Percentiles rank a stretch among this genome's conserved stretches.
These are phyloP conservation scores for Torymus texanus DNA, from an alignment of 2,888 invertebrate species.

Conservation along the genomic window DNA sequence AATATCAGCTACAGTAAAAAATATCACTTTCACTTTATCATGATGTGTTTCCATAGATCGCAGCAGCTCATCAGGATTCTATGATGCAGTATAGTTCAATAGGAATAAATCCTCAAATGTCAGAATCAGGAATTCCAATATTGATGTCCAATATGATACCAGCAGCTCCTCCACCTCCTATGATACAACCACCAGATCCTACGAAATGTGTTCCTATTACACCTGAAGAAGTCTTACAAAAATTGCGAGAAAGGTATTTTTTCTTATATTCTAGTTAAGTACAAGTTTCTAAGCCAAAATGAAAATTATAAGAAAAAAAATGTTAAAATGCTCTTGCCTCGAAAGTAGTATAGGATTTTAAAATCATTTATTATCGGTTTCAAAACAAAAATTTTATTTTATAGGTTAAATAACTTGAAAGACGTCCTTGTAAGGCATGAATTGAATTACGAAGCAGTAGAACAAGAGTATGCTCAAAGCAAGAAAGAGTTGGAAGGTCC, in stretches of 20 bases:
- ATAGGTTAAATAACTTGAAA: conserved; percentile 79
- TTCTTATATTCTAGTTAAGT: background rate
- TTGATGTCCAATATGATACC: conserved; percentile 71
- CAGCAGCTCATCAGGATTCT: conserved; percentile 76
- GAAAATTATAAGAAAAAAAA: background rate
- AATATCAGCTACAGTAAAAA: too few relatives aligned
- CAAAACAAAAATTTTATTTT: conserved; percentile 37
- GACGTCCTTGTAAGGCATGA: conserved; percentile 79
- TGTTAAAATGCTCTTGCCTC: background rate
- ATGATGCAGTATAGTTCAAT: conserved; percentile 71
- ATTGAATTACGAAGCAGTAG: conserved; percentile 77
- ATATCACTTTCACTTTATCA: too few relatives aligned
- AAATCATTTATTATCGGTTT: background rate
- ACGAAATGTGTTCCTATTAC: conserved; percentile 73
- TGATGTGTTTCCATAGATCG: conserved; percentile 67
- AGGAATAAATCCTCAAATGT: conserved; percentile 66
- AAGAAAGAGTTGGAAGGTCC: conserved; percentile 77
- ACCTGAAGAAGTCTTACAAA: conserved; percentile 77
- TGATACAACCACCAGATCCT: conserved; percentile 71
- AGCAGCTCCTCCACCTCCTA: conserved; percentile 72
- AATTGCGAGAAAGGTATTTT: conserved; percentile 75
- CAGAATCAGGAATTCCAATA: conserved; percentile 65
- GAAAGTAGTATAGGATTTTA: background rate
- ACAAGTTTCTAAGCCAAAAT: too few relatives aligned
- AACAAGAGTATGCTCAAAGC: conserved; percentile 71